phyloP scores from a whole-genome alignment of 2,888 invertebrate genomes.

The Mythimna ferrago region DNA sequence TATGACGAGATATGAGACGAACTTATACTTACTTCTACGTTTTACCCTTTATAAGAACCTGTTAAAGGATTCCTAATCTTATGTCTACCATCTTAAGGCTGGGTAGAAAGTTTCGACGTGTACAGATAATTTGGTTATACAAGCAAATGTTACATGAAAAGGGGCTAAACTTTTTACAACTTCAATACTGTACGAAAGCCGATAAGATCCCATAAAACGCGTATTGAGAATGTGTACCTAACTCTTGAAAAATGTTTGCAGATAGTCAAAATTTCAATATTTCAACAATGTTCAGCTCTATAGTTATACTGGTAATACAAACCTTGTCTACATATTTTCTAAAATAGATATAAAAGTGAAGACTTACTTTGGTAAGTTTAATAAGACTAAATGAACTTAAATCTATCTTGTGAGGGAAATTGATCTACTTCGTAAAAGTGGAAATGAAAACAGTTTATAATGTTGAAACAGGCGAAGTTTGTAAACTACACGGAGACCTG shows the following conservation, averaged over 20 bases:
- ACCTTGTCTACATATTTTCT: constrained; percentile 33
- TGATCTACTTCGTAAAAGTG: constrained; percentile 48
- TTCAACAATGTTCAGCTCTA: constrained; percentile 31
- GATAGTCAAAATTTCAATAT: constrained; percentile 60
- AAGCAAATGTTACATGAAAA: constrained; percentile 81
- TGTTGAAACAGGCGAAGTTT: constrained; percentile 42
- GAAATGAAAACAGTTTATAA: constrained; percentile 52
- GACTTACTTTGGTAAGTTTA: constrained; percentile 18
- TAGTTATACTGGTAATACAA: constrained; percentile 6
- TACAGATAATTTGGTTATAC: constrained; percentile 66
- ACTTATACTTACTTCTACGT: constrained; percentile 72
- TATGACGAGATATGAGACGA: constrained; percentile 85
- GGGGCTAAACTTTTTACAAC: constrained; percentile 87
- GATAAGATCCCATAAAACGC: constrained; percentile 83
- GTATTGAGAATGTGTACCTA: constrained; percentile 73
- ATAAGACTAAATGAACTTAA: constrained; percentile 39
- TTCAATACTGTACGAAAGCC: constrained; percentile 83
- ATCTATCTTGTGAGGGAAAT: constrained; percentile 37
- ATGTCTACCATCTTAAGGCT: constrained; percentile 44
- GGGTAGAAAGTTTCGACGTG: constrained; percentile 38
- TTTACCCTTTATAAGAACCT: constrained; percentile 48
- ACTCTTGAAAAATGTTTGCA: constrained; percentile 72
- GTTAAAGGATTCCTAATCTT: constrained; percentile 60
- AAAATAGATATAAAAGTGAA: constrained; percentile 30
- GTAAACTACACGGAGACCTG: constrained; percentile 26